Conservation (phyloP, 1,140 invertebrate species). For the Polypedilum pembai region DNA sequence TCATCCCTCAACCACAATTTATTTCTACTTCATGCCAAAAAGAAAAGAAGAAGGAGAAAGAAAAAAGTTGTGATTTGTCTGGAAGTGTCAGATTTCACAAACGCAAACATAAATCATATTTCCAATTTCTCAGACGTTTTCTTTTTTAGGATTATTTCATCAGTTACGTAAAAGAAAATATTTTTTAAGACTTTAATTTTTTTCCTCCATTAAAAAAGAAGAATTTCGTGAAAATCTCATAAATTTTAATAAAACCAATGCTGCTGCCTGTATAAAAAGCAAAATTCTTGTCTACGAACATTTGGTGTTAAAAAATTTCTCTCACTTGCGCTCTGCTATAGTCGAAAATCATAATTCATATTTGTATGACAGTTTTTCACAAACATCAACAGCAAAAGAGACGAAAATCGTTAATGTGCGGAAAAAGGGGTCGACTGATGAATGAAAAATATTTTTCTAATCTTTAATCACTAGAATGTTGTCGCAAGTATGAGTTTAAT, state of each 20-base stretch:
- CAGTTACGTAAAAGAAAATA: background rate
- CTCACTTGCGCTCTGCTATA: background rate
- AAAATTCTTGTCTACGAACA: background rate
- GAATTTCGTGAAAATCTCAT: conserved; percentile 14
- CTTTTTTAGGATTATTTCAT: background rate
- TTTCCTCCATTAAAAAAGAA: background rate
- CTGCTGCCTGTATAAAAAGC: background rate
- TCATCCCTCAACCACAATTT: background rate
- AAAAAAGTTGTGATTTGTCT: conserved; percentile 22
- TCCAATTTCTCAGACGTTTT: background rate
- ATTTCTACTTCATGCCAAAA: background rate
- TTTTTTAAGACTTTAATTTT: background rate
- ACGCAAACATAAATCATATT: conserved; percentile 26
- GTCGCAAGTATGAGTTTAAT: too few relatives aligned
- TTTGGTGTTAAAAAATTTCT: background rate
- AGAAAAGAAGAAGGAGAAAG: background rate
- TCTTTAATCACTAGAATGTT: too few relatives aligned
- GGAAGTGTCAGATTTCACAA: conserved; percentile 19
- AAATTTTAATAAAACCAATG: conserved; percentile 23
- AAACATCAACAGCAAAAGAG: conserved; percentile 1
- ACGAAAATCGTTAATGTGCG: conserved; percentile 22
- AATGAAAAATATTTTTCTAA: background rate
- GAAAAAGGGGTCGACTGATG: conserved; percentile 25
- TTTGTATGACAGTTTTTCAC: conserved; percentile 22
- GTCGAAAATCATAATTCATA: conserved; percentile 16